Evolutionary conservation across 2,113 vertebrate genomes (phyloP).

Genomic region (Lipotes vexillifer): DNA sequence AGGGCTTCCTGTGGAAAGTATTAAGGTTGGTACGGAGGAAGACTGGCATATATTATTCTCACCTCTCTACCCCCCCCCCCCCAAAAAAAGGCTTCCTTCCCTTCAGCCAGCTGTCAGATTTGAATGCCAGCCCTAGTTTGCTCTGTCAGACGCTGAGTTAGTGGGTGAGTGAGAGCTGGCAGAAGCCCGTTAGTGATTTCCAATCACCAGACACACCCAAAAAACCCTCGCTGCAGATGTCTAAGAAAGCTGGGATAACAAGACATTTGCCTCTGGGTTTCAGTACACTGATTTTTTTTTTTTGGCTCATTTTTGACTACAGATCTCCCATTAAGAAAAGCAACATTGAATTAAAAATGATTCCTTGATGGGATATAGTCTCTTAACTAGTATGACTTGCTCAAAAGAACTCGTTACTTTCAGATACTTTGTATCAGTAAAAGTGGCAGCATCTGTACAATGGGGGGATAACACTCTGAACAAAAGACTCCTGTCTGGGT

Average conservation of each 20-base stretch:
- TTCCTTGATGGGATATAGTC: not conserved
- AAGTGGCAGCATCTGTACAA: not conserved
- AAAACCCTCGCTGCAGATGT: not conserved
- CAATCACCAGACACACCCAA: not conserved
- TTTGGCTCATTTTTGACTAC: not conserved
- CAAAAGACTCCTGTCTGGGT: not conserved
- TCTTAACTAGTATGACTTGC: not conserved
- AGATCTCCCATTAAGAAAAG: not conserved
- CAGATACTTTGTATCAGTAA: not conserved
- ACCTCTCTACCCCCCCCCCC: slow-evolving; percentile 43
- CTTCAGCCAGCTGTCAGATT: slow-evolving; percentile 62
- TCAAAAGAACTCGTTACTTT: not conserved
- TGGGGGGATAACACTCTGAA: not conserved
- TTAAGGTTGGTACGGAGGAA: not conserved
- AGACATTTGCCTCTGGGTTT: not conserved
- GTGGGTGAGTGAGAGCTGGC: slow-evolving; percentile 67
- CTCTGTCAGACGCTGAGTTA: slow-evolving; percentile 57
- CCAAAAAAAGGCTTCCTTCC: slow-evolving; percentile 65
- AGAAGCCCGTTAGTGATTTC: not conserved
- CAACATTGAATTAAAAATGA: not conserved
- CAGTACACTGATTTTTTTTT: not conserved
- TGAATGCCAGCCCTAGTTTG: slow-evolving; percentile 70
- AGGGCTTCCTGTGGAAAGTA: not conserved
- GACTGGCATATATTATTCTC: slow-evolving; percentile 32
- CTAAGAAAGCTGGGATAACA: not conserved